Base-by-base conservation (phyloP, 2,797 vertebrate species). In the Parauchenoglanis punctatus region DNA sequence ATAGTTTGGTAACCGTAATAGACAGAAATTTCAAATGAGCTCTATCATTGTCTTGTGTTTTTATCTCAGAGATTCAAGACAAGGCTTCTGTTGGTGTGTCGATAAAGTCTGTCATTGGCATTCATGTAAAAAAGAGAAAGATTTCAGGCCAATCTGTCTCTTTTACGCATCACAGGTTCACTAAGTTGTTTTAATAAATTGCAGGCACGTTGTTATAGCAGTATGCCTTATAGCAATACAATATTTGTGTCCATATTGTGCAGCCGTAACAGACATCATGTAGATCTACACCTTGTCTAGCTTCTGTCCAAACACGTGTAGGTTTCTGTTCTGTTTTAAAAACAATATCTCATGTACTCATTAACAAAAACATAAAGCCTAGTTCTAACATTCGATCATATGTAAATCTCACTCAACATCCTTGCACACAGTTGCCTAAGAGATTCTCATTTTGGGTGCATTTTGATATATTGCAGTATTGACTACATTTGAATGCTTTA, bases 1-100 rank as follows among this genome's bases (percentile, higher is more conserved):
- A 67, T 31, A 4, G 7, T 12, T n/a, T 65, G 61, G n/a, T 28
- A 67, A 17, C 28, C n/a, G 2, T 25, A 73, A 75, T 49, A n/a
- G 46, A 75, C 44, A 75, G 11, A 49, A 75, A 75, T n/a, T n/a
- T 49, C 25, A 75, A 75, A 75, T n/a, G 11, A 75, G 72, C 73
- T 25, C 25, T 3, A 28, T 76, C 25, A 49, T 17, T 76, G 25
- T 46, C 67, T 40, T 40, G 31, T 46, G 10, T 73, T 73, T 46
- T 25, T 73, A 76, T 76, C 6, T 52, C 23, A 76, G 12, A 76
- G 73, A 6, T 49, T 52, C 73, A 52, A 49, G 75, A 77, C 49
- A 54, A 6, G 20, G 23, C 12, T 49, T 77, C 75, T 18, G 15
- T 77, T 28, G 15, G 49, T 77, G 25, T 54, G 49, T 31, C 17